phyloP scores from a whole-genome alignment of 2,797 vertebrate genomes.

The Phoebastria nigripes region DNA sequence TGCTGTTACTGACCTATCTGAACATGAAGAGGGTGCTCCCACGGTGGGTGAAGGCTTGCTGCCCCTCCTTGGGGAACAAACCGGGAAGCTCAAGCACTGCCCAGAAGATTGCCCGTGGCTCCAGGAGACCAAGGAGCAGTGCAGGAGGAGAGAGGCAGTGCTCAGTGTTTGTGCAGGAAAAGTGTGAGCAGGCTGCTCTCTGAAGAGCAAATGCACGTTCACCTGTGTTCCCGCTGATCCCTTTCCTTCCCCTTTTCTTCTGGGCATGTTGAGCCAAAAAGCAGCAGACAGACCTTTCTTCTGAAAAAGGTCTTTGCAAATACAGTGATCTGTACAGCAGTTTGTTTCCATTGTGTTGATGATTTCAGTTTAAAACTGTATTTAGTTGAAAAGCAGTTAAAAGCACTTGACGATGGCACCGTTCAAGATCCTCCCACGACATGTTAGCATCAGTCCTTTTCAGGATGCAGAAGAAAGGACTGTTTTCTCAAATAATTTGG shows the following conservation, averaged over 20 bases:
- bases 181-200: neutral
- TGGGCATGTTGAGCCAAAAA: neutral
- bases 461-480: neutral
- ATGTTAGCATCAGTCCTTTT: neutral
- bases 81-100: accelerated
- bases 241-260: neutral
- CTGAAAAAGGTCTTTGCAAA: neutral
- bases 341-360: neutral
- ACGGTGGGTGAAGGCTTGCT: accelerated
- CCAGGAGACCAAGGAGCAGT: neutral
- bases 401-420: neutral
- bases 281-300: neutral
- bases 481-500: neutral
- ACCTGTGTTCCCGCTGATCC: neutral
- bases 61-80: neutral
- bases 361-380: neutral
- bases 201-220: neutral
- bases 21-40: accelerated
- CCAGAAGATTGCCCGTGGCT: neutral
- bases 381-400: neutral
- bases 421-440: neutral
- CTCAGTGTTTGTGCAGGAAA: neutral
- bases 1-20: neutral
- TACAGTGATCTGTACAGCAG: neutral
- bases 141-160: neutral